Base-by-base conservation (phyloP, 2,888 invertebrate species). In the Apomyelois bistriatella region DNA sequence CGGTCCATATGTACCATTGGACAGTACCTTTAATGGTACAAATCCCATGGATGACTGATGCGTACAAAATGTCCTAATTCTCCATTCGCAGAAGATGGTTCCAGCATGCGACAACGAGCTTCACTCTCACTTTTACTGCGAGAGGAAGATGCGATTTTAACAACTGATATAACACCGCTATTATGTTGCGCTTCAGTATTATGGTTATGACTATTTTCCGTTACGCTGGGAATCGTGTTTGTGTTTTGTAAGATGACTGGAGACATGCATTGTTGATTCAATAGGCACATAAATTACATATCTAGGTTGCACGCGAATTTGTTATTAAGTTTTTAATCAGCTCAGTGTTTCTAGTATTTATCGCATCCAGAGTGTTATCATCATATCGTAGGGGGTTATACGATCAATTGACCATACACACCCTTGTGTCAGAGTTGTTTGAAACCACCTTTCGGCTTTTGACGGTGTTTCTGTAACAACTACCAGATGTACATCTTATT, bases 41-140 rank as follows among this genome's bases (percentile, higher is more conserved):
- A n/a, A 22, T 22, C 3, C 2, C 5, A 22, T 22, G 22, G 22
- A 22, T 5, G 5, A 22, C 22, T 3, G 22, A 22, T 5, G 3
- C 22, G 22, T 22, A 22, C 22, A 22, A n/a, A n/a, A n/a, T n/a
- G 22, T 22, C 5, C 22, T 22, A 22, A 22, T 3, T 22, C 22
- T 22, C 22, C 5, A 22, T 22, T 22, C 22, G 22, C 22, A 22
- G 22, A 5, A 22, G 22, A 57, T 52, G 52, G 51, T 53, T 51
- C 58, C 60, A 54, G 48, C 6, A 38, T 17, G 52, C 48, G 28
- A 28, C 28, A 28, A 28, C 53, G 5, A 51, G 47, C 57, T 64
- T 56, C 60, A 56, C 72, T 74, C 73, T 75, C 72, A 81, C 83
- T 82, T 82, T 80, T 80, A 76, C 75, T 69, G 63, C 59, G 76